These are phyloP conservation scores for Standfussiana lucernea DNA, from an alignment of 2,888 invertebrate species.

Conservation along the genomic window DNA sequence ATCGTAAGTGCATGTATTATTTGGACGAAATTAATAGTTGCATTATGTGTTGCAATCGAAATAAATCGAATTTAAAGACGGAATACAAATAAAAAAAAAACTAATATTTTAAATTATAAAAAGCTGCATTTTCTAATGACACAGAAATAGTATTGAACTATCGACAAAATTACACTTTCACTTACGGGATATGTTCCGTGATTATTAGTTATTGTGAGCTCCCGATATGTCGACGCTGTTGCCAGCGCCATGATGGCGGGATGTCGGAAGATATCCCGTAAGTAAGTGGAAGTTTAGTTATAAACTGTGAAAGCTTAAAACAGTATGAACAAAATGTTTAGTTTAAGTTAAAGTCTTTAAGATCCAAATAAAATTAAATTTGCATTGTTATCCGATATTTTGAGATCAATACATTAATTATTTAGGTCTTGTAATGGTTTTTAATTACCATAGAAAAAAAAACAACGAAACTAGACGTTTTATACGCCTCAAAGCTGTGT, in stretches of 20 bases:
- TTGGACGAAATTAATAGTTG: slow-evolving; percentile 29
- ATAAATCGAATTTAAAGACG: neutral
- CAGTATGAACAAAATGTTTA: no score
- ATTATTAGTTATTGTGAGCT: no score
- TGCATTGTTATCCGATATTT: neutral
- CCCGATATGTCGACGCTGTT: no score
- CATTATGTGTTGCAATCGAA: neutral
- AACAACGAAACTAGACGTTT: neutral
- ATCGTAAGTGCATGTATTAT: slow-evolving; percentile 1
- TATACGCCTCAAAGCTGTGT: neutral
- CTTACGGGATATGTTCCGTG: no score
- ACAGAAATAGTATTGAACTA: neutral
- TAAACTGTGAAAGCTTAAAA: no score
- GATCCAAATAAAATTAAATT: neutral
- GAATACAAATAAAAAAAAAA: neutral
- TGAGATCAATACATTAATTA: slow-evolving; percentile 26
- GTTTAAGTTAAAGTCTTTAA: neutral
- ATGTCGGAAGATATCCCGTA: no score
- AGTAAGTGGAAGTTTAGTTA: no score
- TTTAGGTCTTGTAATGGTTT: neutral
- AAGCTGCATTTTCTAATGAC: neutral
- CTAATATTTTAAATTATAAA: neutral
- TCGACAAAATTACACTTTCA: no score
- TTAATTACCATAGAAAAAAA: neutral
- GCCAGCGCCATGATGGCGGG: no score